These are phyloP conservation scores for Malacoraja senta DNA, from an alignment of 2,797 vertebrate species.

Conservation along the genomic window DNA sequence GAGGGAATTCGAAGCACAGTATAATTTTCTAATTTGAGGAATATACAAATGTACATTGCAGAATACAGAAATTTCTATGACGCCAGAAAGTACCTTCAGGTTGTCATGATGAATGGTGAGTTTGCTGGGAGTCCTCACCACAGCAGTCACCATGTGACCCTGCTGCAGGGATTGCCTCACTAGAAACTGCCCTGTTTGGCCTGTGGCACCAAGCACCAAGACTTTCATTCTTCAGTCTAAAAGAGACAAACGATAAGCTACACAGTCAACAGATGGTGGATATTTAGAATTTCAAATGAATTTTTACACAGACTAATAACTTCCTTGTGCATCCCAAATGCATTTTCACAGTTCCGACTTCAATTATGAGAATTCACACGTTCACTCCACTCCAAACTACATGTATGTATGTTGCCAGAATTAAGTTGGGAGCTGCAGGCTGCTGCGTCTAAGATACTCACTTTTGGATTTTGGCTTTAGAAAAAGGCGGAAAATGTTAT, in stretches of 20 bases:
- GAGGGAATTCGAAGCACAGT: background rate
- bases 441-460: background rate
- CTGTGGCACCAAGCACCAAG: slow-evolving; percentile 64
- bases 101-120: slow-evolving; percentile 59
- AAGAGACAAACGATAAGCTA: background rate
- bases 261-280: background rate
- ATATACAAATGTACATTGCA: background rate
- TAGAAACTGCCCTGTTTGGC: slow-evolving; percentile 64
- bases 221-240: slow-evolving; percentile 59
- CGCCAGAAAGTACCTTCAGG: slow-evolving; percentile 57
- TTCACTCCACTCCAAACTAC: background rate
- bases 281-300: background rate
- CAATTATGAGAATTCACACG: background rate
- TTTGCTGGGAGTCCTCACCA: slow-evolving; percentile 64
- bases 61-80: background rate
- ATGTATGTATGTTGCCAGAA: background rate
- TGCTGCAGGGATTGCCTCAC: slow-evolving; percentile 64
- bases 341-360: background rate
- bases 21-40: background rate
- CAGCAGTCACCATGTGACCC: slow-evolving; percentile 63
- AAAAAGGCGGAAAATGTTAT: too few species aligned
- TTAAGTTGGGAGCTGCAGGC: background rate
- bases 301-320: background rate
- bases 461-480: too few species aligned
- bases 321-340: background rate